phyloP scores from a whole-genome alignment of 2,113 vertebrate genomes.

The Ibidorhyncha struthersii region DNA sequence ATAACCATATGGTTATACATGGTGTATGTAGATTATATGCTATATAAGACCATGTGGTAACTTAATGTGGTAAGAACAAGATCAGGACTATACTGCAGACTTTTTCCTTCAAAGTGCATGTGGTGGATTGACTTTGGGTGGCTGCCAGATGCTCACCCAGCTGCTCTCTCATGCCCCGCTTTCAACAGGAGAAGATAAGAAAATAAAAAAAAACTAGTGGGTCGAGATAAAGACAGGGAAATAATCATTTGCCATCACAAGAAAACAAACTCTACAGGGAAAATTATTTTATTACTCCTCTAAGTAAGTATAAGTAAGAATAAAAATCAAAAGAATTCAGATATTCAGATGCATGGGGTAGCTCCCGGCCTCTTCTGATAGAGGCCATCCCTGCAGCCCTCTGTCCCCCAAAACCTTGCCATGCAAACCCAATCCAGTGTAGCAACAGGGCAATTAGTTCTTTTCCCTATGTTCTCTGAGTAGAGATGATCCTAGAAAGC shows the following conservation, averaged over 20 bases:
- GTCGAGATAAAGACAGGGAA: not conserved
- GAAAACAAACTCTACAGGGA: not conserved
- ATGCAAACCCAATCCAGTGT: not conserved
- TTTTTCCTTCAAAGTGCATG: not conserved
- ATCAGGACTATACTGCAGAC: not conserved
- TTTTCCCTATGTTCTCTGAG: not conserved
- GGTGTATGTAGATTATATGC: not conserved
- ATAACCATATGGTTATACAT: not conserved
- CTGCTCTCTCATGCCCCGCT: not conserved
- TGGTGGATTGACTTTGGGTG: not conserved
- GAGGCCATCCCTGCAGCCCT: fast-evolving
- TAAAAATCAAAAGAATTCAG: not conserved
- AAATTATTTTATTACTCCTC: not conserved
- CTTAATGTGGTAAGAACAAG: not conserved
- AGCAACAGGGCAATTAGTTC: not conserved
- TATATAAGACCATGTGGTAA: not conserved
- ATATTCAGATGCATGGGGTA: not conserved
- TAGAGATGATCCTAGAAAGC: not conserved
- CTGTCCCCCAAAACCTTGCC: fast-evolving
- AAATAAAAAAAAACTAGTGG: not conserved
- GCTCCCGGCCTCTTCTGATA: not conserved
- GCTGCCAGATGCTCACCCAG: not conserved
- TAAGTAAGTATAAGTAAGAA: not conserved
- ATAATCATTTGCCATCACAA: fast-evolving
- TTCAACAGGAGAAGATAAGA: not conserved